Evolutionary conservation across 2,888 invertebrate genomes (phyloP).

Genomic region (Tridacna crocea): DNA sequence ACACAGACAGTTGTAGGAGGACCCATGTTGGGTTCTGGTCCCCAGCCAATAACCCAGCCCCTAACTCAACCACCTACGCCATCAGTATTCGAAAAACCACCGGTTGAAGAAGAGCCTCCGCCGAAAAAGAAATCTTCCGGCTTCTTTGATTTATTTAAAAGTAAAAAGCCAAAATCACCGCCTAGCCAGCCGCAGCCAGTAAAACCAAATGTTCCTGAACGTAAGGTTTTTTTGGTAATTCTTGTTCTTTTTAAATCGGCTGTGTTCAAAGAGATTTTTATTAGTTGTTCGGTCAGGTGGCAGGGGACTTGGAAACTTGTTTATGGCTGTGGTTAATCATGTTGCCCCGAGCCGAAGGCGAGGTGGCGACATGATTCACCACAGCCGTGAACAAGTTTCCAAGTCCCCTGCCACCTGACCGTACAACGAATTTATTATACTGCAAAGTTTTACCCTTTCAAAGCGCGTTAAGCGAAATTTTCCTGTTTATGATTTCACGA

Average conservation of each 20-base stretch:
- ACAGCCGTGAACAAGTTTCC: no score
- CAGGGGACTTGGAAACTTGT: no score
- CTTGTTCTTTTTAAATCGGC: not conserved
- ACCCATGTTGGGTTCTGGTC: not conserved
- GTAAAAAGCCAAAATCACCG: not conserved
- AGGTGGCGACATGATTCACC: no score
- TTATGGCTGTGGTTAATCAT: no score
- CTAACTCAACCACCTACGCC: no score
- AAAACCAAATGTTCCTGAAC: conserved; percentile 8
- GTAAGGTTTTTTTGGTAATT: conserved; percentile 4
- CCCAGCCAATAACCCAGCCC: not conserved
- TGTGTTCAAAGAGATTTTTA: not conserved
- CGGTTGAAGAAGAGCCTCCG: not conserved
- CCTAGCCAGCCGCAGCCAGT: not conserved
- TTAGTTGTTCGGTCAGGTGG: no score
- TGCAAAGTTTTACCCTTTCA: no score
- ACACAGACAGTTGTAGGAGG: not conserved
- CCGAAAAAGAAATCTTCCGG: conserved; percentile 1
- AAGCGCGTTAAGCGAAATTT: no score
- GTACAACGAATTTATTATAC: no score
- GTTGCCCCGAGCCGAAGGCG: no score
- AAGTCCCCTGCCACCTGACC: no score
- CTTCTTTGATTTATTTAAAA: conserved; percentile 17
- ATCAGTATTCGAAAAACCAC: not conserved
- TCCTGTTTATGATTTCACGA: no score